Evolutionary conservation across 2,888 invertebrate species (phyloP), one percentile per base, ranked within the genome.

Genomic region (Arctia plantaginis): DNA sequence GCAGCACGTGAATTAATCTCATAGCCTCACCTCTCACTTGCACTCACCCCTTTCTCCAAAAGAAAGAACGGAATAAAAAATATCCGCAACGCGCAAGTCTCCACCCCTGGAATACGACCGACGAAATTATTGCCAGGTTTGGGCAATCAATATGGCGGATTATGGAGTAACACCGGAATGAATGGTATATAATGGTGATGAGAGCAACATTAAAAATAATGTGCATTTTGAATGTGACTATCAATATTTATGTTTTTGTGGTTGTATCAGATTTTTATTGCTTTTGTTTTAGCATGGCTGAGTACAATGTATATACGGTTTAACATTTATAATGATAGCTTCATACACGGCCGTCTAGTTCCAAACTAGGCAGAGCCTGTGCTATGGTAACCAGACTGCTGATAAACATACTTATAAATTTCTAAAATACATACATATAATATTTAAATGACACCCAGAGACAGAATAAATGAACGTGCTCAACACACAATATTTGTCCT

Each of bases 1-100:
- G 93, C 92, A 93, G 89, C 91, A 89, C 87, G 90, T 92, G 93
- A 92, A 93, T 92, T 89, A 92, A 93, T 93, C 90, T 88, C 82
- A 81, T 79, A 72, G 55, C 79, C 71, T 69, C 75, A 81, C 82
- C 81, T 91, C 91, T 90, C 91, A 77, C 79, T 93, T 89, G 39
- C 88, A 80, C 89, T 35, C 76, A 76, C 79, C 76, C 76, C 78
- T 82, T 81, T 83, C 82, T 47, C 75, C 72, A 18, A 44, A 51
- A 59, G 84, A 71, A 30, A 33, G 90, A 92, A 73, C 69, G 85
- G 79, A 92, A 92, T 75, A 78, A 79, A 83, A 77, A 66, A 86
- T 81, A 82, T 81, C 86, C 90, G 90, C 90, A 92, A 80, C 84
- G 93, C 93, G 93, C 93, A 93, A 91, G 91, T 91, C 91, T 88